phyloP scores from a whole-genome alignment of 2,888 invertebrate species.

The Aspidiotus destructor region DNA sequence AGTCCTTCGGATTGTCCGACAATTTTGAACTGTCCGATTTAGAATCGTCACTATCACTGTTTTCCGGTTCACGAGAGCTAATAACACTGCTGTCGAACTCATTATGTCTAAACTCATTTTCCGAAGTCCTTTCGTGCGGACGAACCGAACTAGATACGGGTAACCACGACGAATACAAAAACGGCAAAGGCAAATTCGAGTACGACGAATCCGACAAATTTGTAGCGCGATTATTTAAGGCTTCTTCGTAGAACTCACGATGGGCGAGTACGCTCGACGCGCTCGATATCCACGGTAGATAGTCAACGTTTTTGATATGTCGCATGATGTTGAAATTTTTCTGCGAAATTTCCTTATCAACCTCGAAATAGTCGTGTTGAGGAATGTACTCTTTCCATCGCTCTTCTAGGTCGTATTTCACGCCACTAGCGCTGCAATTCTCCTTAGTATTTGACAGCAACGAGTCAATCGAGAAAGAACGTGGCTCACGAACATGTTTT shows the following conservation, averaged over 20 bases:
- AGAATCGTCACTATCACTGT: slow-evolving; percentile 25
- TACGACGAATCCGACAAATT: not conserved
- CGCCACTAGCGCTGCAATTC: not conserved
- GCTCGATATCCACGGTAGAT: slow-evolving; percentile 22
- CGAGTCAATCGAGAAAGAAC: slow-evolving; percentile 24
- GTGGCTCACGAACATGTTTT: slow-evolving; percentile 3
- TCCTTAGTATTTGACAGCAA: slow-evolving; percentile 15
- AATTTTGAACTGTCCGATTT: slow-evolving; percentile 21
- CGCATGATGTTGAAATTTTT: slow-evolving; percentile 18
- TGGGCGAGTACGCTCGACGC: slow-evolving; percentile 13
- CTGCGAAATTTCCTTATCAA: slow-evolving; percentile 8
- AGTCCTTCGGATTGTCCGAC: slow-evolving; percentile 26
- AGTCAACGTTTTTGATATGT: slow-evolving; percentile 24
- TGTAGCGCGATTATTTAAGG: not conserved
- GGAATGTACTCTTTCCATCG: slow-evolving; percentile 9
- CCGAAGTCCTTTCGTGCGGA: not conserved
- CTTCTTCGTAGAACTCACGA: slow-evolving; percentile 19
- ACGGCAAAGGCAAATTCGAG: slow-evolving; percentile 20
- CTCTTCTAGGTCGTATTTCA: not conserved
- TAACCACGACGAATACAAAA: slow-evolving; percentile 27
- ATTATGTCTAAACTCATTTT: not conserved
- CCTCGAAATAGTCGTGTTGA: slow-evolving; percentile 5
- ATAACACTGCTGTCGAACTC: slow-evolving; percentile 6
- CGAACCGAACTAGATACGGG: slow-evolving; percentile 13
- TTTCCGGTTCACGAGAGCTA: slow-evolving; percentile 9